Evolutionary conservation across 2,888 invertebrate species (phyloP).

Genomic region (Thera obeliscata): DNA sequence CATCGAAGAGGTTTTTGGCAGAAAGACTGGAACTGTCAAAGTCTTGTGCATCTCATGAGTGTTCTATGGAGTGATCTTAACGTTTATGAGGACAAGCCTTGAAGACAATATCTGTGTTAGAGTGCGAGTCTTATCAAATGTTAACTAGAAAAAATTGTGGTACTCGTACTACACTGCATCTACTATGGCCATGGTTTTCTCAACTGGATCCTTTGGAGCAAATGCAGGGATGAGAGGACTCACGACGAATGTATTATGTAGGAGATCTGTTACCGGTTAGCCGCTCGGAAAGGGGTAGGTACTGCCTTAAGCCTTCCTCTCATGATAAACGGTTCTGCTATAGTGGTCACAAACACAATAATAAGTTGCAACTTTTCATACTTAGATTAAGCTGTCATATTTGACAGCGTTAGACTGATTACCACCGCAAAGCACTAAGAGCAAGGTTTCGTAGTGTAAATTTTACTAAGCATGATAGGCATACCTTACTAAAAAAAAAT

Average conservation of each 20-base stretch:
- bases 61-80: too few relatives aligned
- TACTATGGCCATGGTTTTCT: constrained; percentile 36
- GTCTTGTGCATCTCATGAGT: too few relatives aligned
- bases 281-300: constrained; percentile 46
- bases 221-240: constrained; percentile 60
- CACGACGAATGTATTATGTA: constrained; percentile 62
- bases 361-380: too few relatives aligned
- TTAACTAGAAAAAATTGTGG: constrained; percentile 10
- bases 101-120: too few relatives aligned
- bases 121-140: background rate
- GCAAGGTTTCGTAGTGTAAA: too few relatives aligned
- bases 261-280: constrained; percentile 58
- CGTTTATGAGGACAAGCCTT: too few relatives aligned
- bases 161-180: constrained; percentile 19
- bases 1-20: too few relatives aligned
- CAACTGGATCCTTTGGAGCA: constrained; percentile 55
- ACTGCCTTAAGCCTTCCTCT: constrained; percentile 40
- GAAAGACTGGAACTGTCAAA: too few relatives aligned
- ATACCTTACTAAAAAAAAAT: background rate
- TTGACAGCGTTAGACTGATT: too few relatives aligned
- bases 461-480: background rate
- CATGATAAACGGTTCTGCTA: background rate
- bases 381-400: too few relatives aligned
- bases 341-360: background rate
- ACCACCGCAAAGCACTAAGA: too few relatives aligned